Evolutionary conservation across 2,888 invertebrate species (phyloP), one percentile per base, ranked within the genome.

Genomic region (Sarcophaga caerulescens): DNA sequence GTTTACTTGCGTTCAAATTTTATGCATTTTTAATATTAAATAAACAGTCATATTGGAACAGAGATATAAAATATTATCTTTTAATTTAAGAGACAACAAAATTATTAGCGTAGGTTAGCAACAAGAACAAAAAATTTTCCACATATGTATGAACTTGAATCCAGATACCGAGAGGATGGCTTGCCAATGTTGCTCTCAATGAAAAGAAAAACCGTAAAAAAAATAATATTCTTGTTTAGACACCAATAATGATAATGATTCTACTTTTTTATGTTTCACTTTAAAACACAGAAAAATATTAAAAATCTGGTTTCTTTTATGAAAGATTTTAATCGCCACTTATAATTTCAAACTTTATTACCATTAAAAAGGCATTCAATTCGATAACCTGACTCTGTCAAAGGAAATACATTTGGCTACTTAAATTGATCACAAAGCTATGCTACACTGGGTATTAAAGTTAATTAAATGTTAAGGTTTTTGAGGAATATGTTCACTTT

Each of bases 381-480:
- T 45, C 19, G 60, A 25, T 52, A 74, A 19, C 57, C 65, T 59
- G 17, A 0, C 59, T 17, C 23, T 11, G 44, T 5, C 21, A 45
- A 70, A 68, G 52, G 69, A 69, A 69, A 44, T 63, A 62, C 75
- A 68, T 74, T 60, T 68, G 59, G 47, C 65, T 76, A 76, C 66
- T 74, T 68, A 17, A 12, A 60, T 79, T 35, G 44, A 23, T 77
- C 44, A 14, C n/a, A 17, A 17, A 10, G 59, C 45, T 73, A 45
- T 73, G 23, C 25, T 59, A 11, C 52, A 52, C 14, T 35, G 35
- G 35, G 2, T 10, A 35, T 35, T 35, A 8, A 35, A 35, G 35
- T 10, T 35, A 35, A 10, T 35, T 10, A 35, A 35, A 35, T 35
- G 2, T 2, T 35, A 35, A 2, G 35, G 0, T 35, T 35, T 35